phyloP scores from a whole-genome alignment of 2,888 invertebrate species.

The Nineta flava region DNA sequence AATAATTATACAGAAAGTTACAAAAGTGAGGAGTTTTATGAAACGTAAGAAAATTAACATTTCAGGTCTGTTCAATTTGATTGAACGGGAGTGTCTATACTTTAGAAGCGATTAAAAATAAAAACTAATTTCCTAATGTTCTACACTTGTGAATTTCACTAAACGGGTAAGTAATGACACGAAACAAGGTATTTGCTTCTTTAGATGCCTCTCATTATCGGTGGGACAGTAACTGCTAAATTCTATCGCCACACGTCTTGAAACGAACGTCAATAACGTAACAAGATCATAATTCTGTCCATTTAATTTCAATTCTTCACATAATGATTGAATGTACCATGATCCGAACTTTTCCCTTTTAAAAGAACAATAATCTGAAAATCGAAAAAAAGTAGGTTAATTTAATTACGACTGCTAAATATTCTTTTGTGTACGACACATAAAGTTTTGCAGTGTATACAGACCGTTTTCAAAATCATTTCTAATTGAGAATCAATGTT shows the following conservation, averaged over 20 bases:
- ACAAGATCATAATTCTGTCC: slow-evolving; percentile 64
- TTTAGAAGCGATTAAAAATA: no score
- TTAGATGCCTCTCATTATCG: slow-evolving; percentile 55
- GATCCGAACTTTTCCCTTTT: slow-evolving; percentile 85
- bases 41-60: no score
- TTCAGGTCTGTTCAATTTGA: no score
- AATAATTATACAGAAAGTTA: no score
- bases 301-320: slow-evolving; percentile 58
- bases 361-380: slow-evolving; percentile 79
- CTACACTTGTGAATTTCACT: slow-evolving; percentile 38
- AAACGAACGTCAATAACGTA: slow-evolving; percentile 73
- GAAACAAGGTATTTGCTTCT: slow-evolving; percentile 87
- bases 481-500: no score
- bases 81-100: no score
- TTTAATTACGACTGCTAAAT: no score
- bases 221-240: slow-evolving; percentile 81
- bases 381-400: slow-evolving; percentile 4
- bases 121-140: no score
- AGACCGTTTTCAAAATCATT: no score
- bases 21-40: no score
- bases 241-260: slow-evolving; percentile 72
- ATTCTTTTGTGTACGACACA: no score
- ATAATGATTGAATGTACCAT: slow-evolving; percentile 91
- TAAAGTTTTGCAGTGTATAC: no score
- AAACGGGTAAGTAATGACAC: slow-evolving; percentile 81